Base-by-base conservation (phyloP, 2,888 invertebrate species). In the Hoplodrina ambigua region DNA sequence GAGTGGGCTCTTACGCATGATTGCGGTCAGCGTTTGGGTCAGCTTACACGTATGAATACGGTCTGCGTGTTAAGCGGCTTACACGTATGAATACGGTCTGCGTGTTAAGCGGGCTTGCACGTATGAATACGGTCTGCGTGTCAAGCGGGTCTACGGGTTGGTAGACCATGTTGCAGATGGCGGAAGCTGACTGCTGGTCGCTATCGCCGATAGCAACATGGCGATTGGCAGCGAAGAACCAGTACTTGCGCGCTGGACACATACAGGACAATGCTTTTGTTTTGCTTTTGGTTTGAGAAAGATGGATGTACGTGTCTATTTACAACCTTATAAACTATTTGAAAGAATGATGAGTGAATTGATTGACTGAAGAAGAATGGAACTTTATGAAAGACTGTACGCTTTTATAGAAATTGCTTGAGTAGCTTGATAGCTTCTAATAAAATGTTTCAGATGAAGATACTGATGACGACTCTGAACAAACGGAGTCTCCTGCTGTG, bases 331-430 rank as follows among this genome's bases (percentile, higher is more conserved):
- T 58, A 25, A 58, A 46, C 44, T 58, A 58, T 46, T 58, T 30
- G 59, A 49, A 0, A 49, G 59, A 59, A 59, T 13, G 30, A 49
- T 49, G 46, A 49, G n/a, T 59, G 30, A 59, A 59, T 59, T 49
- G 44, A 4, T n/a, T 49, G 46, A 2, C 46, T n/a, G n/a, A 49
- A 30, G 59, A 49, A 25, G 46, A 30, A n/a, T 4, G 25, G n/a
- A 59, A 25, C 58, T 49, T 49, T 25, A 0, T 59, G 59, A 46
- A 30, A 59, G 30, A 20, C 59, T 46, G 46, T 30, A 30, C 11
- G 46, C n/a, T 59, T 25, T 25, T 59, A 59, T 11, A 44, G 0
- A 25, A 44, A 11, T 44, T n/a, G 25, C 46, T 59, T 1, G 46
- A 1, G 4, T n/a, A n/a, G n/a, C n/a, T n/a, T n/a, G n/a, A n/a